phyloP scores from a whole-genome alignment of 2,888 invertebrate genomes.

The Brenthis ino region DNA sequence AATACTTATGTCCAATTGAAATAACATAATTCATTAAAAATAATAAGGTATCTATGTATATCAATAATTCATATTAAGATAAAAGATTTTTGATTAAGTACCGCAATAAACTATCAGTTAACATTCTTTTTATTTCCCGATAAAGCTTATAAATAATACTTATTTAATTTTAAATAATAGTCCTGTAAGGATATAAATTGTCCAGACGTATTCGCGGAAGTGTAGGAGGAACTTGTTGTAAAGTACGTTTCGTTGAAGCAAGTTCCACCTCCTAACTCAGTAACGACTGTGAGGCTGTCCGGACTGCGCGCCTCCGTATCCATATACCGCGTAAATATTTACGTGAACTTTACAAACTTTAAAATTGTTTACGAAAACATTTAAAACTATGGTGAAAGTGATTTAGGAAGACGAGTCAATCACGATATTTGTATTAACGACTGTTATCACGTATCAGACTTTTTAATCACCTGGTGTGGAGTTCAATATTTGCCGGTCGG shows the following conservation, averaged over 20 bases:
- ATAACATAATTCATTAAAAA: no score
- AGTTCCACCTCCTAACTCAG: conserved; percentile 51
- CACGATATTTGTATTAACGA: conserved; percentile 37
- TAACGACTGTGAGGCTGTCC: conserved; percentile 63
- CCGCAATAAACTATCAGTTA: no score
- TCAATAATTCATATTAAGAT: no score
- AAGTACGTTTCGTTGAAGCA: conserved; percentile 47
- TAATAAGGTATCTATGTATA: no score
- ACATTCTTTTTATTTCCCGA: no score
- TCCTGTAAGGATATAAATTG: conserved; percentile 19
- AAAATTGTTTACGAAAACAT: conserved; percentile 39
- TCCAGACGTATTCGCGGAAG: conserved; percentile 12
- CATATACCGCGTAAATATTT: conserved; percentile 66
- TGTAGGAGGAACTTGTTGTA: conserved; percentile 51
- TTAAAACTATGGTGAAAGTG: conserved; percentile 50
- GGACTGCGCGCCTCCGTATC: conserved; percentile 66
- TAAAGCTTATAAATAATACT: no score
- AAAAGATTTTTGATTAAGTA: no score
- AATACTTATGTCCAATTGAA: no score
- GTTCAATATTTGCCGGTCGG: conserved; percentile 68
- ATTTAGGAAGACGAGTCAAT: conserved; percentile 42
- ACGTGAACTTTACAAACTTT: conserved; percentile 69
- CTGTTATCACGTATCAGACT: conserved; percentile 43
- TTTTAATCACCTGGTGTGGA: conserved; percentile 56
- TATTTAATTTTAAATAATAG: not conserved